Percentiles rank a stretch among this genome's conserved stretches.
phyloP scores from a whole-genome alignment of 1,140 invertebrate genomes.

The Rhopalosiphum maidis region DNA sequence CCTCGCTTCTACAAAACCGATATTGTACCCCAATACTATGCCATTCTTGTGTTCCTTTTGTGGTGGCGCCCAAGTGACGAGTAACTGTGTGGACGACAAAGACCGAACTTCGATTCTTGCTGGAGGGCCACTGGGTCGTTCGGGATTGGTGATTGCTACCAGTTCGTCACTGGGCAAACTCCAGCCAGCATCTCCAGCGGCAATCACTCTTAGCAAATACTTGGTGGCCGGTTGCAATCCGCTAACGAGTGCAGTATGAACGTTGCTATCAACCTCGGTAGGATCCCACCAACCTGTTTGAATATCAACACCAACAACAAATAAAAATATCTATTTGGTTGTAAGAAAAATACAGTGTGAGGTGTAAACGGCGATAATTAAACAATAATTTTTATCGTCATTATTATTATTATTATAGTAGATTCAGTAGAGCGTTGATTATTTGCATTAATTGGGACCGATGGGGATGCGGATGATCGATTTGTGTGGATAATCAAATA shows the following conservation, averaged over 20 bases:
- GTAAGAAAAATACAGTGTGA: neutral
- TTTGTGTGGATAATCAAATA: no score
- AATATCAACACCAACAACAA: neutral
- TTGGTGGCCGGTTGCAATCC: slow-evolving; percentile 79
- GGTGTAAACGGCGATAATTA: neutral
- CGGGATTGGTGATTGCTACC: slow-evolving; percentile 75
- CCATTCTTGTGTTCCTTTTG: slow-evolving; percentile 74
- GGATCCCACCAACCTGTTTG: slow-evolving; percentile 70
- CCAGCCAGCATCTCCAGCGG: slow-evolving; percentile 77
- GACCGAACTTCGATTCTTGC: slow-evolving; percentile 74
- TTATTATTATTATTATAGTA: neutral
- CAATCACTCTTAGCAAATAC: slow-evolving; percentile 77
- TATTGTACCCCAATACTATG: slow-evolving; percentile 75
- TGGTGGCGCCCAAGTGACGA: slow-evolving; percentile 79
- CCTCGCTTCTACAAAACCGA: slow-evolving; percentile 66
- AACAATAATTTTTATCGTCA: neutral
- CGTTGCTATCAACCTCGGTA: slow-evolving; percentile 70
- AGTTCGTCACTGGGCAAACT: slow-evolving; percentile 76
- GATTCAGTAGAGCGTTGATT: no score
- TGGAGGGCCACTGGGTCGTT: slow-evolving; percentile 78
- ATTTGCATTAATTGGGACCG: no score
- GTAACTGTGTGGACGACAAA: slow-evolving; percentile 76
- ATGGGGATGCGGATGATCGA: no score
- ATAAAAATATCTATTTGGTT: neutral
- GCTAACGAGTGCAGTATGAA: slow-evolving; percentile 70